These are phyloP conservation scores for Dione vanillae DNA, from an alignment of 2,888 invertebrate species.

Conservation along the genomic window DNA sequence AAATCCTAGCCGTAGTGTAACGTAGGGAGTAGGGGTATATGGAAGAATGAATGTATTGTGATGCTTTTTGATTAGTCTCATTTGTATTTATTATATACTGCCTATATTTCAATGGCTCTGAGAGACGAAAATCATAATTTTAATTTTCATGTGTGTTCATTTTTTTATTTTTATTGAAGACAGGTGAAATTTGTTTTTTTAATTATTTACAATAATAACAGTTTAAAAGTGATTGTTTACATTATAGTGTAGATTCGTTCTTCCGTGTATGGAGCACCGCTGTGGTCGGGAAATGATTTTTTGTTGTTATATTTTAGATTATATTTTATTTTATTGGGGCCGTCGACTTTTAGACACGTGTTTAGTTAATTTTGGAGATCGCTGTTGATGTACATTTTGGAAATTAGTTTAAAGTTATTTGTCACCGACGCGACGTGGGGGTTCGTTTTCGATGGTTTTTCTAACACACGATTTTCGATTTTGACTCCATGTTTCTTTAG, in stretches of 20 bases:
- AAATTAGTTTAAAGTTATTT: constrained; percentile 47
- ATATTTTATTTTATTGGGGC: constrained; percentile 76
- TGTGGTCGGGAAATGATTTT: constrained; percentile 63
- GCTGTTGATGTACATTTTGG: constrained; percentile 61
- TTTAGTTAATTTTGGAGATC: constrained; percentile 67
- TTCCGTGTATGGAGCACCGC: constrained; percentile 50
- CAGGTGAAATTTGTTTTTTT: constrained; percentile 1
- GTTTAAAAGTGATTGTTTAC: background rate
- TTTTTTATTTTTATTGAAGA: constrained; percentile 6
- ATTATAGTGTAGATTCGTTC: constrained; percentile 12
- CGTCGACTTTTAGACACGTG: constrained; percentile 65
- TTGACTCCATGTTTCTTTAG: constrained; percentile 59
- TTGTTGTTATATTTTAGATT: constrained; percentile 81
- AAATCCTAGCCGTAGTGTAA: constrained; percentile 71
- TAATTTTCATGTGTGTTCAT: background rate
- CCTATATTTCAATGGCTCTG: background rate
- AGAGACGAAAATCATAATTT: background rate
- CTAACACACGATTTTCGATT: constrained; percentile 44
- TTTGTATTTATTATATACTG: background rate
- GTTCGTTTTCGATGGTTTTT: constrained; percentile 46
- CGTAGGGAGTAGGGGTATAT: constrained; percentile 48
- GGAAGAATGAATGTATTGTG: constrained; percentile 22
- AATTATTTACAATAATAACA: constrained; percentile 9
- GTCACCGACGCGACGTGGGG: constrained; percentile 44
- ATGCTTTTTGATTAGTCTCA: background rate